Evolutionary conservation across 2,797 vertebrate species (phyloP), one percentile per base, ranked within the genome.

Genomic region (Halcyon smyrnensis): DNA sequence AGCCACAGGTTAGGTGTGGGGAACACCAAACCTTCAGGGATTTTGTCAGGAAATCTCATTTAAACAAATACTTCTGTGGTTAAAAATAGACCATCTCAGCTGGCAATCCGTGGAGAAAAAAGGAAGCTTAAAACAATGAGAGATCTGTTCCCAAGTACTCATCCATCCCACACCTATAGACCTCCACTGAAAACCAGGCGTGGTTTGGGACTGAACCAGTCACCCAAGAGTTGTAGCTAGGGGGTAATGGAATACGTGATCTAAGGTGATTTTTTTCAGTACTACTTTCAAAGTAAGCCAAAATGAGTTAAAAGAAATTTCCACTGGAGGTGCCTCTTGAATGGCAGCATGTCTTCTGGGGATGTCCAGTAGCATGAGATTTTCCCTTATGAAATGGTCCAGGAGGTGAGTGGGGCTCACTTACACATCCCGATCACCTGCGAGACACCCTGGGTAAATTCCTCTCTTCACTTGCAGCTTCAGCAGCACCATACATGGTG

Each of bases 1-100:
- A 87, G 59, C 28, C 41, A 68, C 67, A 80, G 63, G 87, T 88
- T 93, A 80, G 83, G 56, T 86, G 60, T 64, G 75, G 57, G 73
- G 84, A 95, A 68, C 6, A 19, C 57, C 59, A 90, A 85, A 82
- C 51, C 62, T 43, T 90, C 0, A 0, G 51, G 36, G 46, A 92
- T 45, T 68, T 89, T 50, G 30, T 83, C 60, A 93, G 91, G 86
- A 95, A 94, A 65, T 65, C 48, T 74, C 48, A 86, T 46, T 90
- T 92, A 93, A 92, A 93, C 12, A 93, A 89, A 86, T 50, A 91
- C 36, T 80, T 46, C 45, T 37, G 80, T 32, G 21, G 65, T 77
- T 94, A 93, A 95, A 95, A 92, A 95, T 71, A 94, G 84, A 91
- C 39, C 0, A 0, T 32, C 53, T 93, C 68, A 79, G 56, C 17